These are phyloP conservation scores for Dendropsophus ebraccatus DNA, from an alignment of 2,113 vertebrate species.

Conservation along the genomic window DNA sequence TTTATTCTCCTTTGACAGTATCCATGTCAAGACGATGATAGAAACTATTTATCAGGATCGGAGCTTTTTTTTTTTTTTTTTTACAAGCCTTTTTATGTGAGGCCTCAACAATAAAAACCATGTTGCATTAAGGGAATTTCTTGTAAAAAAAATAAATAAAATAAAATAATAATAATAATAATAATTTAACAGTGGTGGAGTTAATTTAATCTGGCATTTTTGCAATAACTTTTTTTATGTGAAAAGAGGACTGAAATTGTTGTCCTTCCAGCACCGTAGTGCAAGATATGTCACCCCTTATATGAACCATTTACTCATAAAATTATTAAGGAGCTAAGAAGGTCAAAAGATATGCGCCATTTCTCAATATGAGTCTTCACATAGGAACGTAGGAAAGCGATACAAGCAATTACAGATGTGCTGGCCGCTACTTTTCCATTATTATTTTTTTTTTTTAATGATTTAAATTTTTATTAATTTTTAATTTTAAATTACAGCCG, in stretches of 20 bases:
- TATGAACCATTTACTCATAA: neutral
- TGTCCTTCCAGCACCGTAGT: too few species aligned
- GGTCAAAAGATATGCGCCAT: neutral
- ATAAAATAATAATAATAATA: too few species aligned
- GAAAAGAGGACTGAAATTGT: neutral
- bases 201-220: neutral
- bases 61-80: neutral
- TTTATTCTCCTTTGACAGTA: conserved; percentile 20
- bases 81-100: neutral
- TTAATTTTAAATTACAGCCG: too few species aligned
- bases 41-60: conserved; percentile 24
- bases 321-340: neutral
- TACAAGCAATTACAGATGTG: neutral
- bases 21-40: conserved; percentile 17
- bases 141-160: neutral
- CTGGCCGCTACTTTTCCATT: too few species aligned
- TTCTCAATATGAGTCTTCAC: neutral
- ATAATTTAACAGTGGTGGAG: neutral
- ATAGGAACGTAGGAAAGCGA: neutral
- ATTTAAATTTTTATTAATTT: too few species aligned
- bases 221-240: neutral
- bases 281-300: neutral
- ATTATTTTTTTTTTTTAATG: too few species aligned
- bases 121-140: conserved; percentile 2
- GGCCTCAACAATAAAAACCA: neutral